These are phyloP conservation scores for Rhinichthys klamathensis DNA, from an alignment of 2,113 vertebrate species.

Conservation along the genomic window DNA sequence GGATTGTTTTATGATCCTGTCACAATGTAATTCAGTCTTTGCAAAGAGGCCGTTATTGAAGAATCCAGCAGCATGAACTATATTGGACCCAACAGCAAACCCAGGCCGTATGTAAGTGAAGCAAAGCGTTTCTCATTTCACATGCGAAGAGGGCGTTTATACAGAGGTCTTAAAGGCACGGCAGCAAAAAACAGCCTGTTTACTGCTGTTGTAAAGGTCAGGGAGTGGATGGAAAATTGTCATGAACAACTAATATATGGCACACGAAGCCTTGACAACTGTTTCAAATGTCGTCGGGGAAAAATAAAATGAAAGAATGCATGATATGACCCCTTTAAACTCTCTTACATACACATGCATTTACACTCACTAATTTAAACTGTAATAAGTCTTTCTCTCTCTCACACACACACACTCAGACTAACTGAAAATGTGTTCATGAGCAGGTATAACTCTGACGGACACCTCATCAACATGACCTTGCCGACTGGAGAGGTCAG, in stretches of 20 bases:
- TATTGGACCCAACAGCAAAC: conserved; percentile 12
- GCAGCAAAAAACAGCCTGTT: conserved; percentile 23
- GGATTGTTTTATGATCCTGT: conserved; percentile 27
- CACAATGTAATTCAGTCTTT: conserved; percentile 28
- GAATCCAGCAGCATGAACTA: conserved; percentile 25
- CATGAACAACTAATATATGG: conserved; percentile 1
- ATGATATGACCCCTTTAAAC: conserved; percentile 8
- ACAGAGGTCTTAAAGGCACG: conserved; percentile 10
- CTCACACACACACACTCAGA: neutral
- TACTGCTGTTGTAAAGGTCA: conserved; percentile 26
- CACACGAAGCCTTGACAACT: neutral
- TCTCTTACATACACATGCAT: neutral
- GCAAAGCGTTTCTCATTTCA: conserved; percentile 18
- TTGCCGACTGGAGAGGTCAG: conserved; percentile 88
- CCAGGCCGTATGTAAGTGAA: neutral
- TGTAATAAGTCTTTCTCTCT: neutral
- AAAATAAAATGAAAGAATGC: conserved; percentile 13
- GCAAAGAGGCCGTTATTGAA: conserved; percentile 19
- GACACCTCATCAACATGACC: conserved; percentile 87
- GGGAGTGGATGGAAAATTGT: neutral
- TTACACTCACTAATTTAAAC: neutral
- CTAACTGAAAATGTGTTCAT: conserved; percentile 34
- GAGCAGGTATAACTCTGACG: conserved; percentile 83
- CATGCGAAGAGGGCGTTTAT: conserved; percentile 7
- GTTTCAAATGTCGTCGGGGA: neutral